These are phyloP conservation scores for Pristionchus arcanus DNA, from an alignment of 2,888 invertebrate species.

Conservation along the genomic window DNA sequence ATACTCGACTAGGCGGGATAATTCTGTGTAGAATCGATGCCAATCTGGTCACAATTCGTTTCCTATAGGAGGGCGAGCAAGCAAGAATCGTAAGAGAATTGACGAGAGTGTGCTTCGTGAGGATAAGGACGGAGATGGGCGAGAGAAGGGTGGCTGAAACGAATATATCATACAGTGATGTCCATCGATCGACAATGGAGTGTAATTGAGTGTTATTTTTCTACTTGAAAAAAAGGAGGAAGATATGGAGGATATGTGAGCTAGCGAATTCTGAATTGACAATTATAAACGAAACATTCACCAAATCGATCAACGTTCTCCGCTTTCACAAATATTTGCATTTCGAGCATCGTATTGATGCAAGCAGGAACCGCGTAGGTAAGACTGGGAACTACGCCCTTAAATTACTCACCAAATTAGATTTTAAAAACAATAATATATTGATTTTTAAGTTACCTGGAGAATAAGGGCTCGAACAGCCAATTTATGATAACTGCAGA, in stretches of 20 bases:
- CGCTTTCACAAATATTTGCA: background rate
- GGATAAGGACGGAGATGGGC: background rate
- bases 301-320: background rate
- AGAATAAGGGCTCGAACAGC: background rate
- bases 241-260: too few species aligned
- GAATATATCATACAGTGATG: too few species aligned
- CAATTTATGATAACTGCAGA: background rate
- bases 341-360: background rate
- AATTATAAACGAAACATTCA: too few species aligned
- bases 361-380: background rate
- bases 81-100: background rate
- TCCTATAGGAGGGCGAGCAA: background rate
- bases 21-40: background rate
- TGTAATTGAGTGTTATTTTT: too few species aligned
- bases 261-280: too few species aligned
- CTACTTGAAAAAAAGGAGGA: too few species aligned
- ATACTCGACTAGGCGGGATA: background rate
- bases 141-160: background rate
- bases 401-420: background rate
- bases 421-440: too few species aligned
- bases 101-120: background rate
- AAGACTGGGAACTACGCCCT: background rate
- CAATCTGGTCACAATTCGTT: too few species aligned
- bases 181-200: too few species aligned
- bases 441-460: too few species aligned